Percentiles rank a stretch among this genome's conserved stretches.
Conservation (phyloP, 2,888 invertebrate genomes). For the Papilio protenor region DNA sequence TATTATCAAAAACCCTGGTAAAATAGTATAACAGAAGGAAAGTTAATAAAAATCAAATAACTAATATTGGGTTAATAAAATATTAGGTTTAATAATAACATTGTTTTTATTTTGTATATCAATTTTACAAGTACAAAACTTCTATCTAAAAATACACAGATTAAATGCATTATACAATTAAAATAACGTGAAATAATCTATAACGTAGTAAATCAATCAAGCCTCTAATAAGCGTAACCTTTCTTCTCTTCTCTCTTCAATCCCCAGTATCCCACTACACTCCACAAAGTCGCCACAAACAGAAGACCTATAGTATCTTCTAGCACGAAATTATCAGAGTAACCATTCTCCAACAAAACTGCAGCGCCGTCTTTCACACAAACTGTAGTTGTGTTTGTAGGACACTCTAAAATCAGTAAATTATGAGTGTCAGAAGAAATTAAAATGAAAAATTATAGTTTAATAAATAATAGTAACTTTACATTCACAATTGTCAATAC, state of each 20-base stretch:
- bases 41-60: too few species aligned
- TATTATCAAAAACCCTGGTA: not conserved
- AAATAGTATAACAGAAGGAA: too few species aligned
- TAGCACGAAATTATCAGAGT: constrained; percentile 63
- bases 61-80: too few species aligned
- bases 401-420: constrained; percentile 63
- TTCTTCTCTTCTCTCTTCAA: constrained; percentile 72
- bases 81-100: too few species aligned
- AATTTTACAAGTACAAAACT: not conserved
- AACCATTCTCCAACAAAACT: constrained; percentile 70
- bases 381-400: constrained; percentile 60
- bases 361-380: constrained; percentile 68
- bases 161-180: not conserved
- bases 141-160: not conserved
- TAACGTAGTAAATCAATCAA: constrained; percentile 2
- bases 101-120: not conserved
- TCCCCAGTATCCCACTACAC: constrained; percentile 67
- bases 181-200: not conserved
- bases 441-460: too few species aligned
- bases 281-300: constrained; percentile 65
- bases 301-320: constrained; percentile 67
- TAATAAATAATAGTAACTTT: too few species aligned
- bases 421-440: not conserved
- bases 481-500: too few species aligned
- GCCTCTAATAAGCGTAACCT: constrained; percentile 71